Conservation (phyloP, 2,888 invertebrate species). For the Apoda limacodes region DNA sequence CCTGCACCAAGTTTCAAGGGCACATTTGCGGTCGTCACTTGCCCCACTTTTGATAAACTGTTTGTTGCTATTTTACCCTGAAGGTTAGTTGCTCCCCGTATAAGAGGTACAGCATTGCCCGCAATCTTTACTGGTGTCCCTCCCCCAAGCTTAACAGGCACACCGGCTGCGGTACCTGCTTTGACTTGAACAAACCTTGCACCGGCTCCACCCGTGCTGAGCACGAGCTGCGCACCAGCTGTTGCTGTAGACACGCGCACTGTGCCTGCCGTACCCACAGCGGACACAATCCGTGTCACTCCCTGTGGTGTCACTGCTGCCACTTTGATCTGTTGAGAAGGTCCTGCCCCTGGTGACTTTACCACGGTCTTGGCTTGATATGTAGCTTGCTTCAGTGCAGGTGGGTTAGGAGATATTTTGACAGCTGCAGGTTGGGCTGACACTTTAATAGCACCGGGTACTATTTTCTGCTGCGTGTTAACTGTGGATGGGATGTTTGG, state of each 20-base stretch:
- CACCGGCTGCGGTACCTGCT: conserved; percentile 37
- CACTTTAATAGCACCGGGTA: conserved; percentile 42
- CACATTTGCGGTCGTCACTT: conserved; percentile 37
- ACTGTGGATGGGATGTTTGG: conserved; percentile 32
- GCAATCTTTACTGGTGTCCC: conserved; percentile 52
- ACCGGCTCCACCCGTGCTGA: conserved; percentile 37
- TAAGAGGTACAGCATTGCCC: conserved; percentile 47
- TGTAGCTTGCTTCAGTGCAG: conserved; percentile 44
- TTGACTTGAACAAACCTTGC: conserved; percentile 60
- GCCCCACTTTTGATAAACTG: conserved; percentile 48
- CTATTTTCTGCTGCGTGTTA: conserved; percentile 50
- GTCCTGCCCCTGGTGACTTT: conserved; percentile 40
- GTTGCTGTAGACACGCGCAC: conserved; percentile 53
- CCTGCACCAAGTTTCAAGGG: conserved; percentile 56
- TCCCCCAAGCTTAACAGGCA: conserved; percentile 51
- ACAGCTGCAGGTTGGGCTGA: conserved; percentile 39
- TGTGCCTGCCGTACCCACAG: conserved; percentile 41
- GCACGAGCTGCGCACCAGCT: conserved; percentile 47
- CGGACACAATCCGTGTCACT: conserved; percentile 54
- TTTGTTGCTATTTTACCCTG: conserved; percentile 49
- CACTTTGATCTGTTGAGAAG: conserved; percentile 56
- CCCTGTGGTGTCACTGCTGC: conserved; percentile 55
- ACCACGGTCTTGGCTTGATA: conserved; percentile 44
- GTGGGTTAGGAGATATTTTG: conserved; percentile 49
- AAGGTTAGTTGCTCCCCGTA: conserved; percentile 50